These are phyloP conservation scores for Eulacestoma nigropectus DNA, from an alignment of 2,113 vertebrate genomes.

Conservation along the genomic window DNA sequence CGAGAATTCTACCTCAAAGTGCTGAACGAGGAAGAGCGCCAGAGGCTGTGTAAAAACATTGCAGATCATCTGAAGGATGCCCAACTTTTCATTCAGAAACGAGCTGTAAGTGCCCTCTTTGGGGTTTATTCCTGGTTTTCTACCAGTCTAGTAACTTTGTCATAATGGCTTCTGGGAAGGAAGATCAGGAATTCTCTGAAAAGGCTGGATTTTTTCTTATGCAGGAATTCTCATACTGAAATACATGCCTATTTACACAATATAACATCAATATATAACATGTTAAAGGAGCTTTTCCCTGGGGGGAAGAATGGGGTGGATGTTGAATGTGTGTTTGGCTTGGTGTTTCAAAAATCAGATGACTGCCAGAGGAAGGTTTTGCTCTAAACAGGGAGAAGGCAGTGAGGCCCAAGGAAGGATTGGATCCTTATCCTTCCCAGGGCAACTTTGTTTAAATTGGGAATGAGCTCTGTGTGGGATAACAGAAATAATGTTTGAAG, in stretches of 20 bases:
- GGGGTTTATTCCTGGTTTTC: not conserved
- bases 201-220: not conserved
- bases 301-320: not conserved
- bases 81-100: slow-evolving; percentile 90
- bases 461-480: not conserved
- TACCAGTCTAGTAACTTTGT: not conserved
- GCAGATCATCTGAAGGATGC: slow-evolving; percentile 82
- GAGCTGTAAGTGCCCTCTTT: slow-evolving; percentile 75
- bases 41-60: slow-evolving; percentile 86
- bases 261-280: not conserved
- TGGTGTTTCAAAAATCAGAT: not conserved
- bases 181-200: not conserved
- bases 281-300: not conserved
- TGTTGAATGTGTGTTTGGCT: not conserved
- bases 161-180: not conserved
- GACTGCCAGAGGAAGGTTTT: not conserved
- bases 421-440: not conserved
- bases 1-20: slow-evolving; percentile 81
- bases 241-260: not conserved
- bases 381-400: not conserved
- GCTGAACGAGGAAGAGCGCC: slow-evolving; percentile 82
- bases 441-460: not conserved
- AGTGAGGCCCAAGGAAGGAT: not conserved
- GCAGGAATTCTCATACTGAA: not conserved
- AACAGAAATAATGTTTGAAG: not conserved